Evolutionary conservation across 2,797 vertebrate species (phyloP).

Genomic region (Sitta carolinensis): DNA sequence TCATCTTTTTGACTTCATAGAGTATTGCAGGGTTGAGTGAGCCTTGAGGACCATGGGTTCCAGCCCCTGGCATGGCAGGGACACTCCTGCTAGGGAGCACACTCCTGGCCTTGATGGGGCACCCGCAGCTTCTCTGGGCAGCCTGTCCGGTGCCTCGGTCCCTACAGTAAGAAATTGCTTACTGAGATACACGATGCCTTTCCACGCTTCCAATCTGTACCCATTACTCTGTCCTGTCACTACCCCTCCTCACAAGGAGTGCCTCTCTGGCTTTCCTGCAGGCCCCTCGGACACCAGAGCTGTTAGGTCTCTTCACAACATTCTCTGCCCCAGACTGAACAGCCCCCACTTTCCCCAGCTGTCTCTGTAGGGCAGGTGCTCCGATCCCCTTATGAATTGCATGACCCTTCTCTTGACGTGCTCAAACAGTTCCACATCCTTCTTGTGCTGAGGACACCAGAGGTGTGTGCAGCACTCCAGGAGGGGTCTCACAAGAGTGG

Average conservation of each 20-base stretch:
- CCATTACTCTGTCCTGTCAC: not conserved
- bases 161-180: not conserved
- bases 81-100: no score
- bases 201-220: not conserved
- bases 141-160: not conserved
- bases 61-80: accelerated
- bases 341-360: not conserved
- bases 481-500: not conserved
- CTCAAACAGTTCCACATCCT: not conserved
- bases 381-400: not conserved
- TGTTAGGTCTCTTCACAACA: not conserved
- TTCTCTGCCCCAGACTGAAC: not conserved
- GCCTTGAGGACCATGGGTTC: not conserved
- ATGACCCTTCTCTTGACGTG: not conserved
- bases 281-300: not conserved
- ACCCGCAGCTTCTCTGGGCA: not conserved
- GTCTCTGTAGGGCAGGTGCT: not conserved
- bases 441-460: not conserved
- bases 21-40: not conserved
- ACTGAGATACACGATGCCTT: not conserved
- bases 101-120: not conserved
- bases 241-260: not conserved
- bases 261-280: not conserved
- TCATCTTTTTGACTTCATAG: not conserved
- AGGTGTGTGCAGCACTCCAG: not conserved